Evolutionary conservation across 2,113 vertebrate genomes (phyloP).

Genomic region (Cavia porcellus): DNA sequence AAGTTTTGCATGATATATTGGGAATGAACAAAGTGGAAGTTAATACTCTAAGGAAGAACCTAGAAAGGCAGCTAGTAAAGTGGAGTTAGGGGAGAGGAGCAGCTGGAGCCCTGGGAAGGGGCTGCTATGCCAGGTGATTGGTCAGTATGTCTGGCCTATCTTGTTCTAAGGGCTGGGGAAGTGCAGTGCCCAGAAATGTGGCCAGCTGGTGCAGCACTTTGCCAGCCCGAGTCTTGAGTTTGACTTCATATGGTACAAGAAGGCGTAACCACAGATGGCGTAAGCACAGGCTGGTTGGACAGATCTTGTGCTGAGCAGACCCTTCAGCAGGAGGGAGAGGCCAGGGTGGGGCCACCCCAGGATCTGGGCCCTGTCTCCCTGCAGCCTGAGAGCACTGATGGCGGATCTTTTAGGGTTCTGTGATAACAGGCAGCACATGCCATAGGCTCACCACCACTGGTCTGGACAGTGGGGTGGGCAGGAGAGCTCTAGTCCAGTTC

Average conservation of each 20-base stretch:
- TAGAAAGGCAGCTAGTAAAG: conserved; percentile 9
- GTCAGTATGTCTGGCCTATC: background rate
- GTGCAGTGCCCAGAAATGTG: background rate
- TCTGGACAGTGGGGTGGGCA: background rate
- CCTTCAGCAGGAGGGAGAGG: background rate
- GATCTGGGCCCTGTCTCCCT: background rate
- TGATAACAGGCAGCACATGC: background rate
- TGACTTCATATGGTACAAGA: background rate
- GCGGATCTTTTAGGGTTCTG: background rate
- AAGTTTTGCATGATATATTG: conserved; percentile 33
- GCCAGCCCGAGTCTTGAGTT: conserved; percentile 9
- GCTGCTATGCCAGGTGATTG: background rate
- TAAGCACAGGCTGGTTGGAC: background rate
- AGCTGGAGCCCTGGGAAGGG: background rate
- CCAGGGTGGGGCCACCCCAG: background rate
- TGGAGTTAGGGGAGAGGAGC: background rate
- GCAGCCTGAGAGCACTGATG: background rate
- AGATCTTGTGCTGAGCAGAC: background rate
- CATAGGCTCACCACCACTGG: background rate
- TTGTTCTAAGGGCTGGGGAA: background rate
- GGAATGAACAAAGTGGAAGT: conserved; percentile 29
- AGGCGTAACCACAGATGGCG: background rate
- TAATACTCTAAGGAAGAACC: background rate
- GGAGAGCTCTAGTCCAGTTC: background rate
- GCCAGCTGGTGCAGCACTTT: conserved; percentile 11